Conservation (phyloP, 2,888 invertebrate species). For the Brachypalpus laphriformis region DNA sequence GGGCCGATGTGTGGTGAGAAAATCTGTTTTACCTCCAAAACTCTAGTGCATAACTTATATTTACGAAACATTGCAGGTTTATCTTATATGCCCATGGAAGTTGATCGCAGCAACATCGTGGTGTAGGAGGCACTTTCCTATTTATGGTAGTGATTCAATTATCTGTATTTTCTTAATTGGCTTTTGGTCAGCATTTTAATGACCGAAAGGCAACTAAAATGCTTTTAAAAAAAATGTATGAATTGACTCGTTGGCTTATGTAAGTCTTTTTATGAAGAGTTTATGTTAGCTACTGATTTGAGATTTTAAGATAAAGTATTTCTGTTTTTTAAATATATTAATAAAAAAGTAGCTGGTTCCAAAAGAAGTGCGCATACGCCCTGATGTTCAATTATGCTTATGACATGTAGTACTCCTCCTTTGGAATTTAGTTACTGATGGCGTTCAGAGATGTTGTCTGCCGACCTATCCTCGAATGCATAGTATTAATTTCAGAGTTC, state of each 20-base stretch:
- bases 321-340: not conserved
- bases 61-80: not conserved
- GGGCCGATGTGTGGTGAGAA: conserved; percentile 47
- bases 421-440: too few relatives aligned
- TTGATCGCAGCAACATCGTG: conserved; percentile 17
- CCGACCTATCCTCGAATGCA: too few relatives aligned
- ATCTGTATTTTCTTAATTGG: not conserved
- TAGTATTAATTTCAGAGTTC: too few relatives aligned
- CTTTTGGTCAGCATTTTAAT: conserved; percentile 11
- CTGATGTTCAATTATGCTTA: not conserved
- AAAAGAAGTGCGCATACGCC: not conserved
- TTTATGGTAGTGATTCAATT: conserved; percentile 19
- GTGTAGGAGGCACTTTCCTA: conserved; percentile 8
- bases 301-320: not conserved
- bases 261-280: not conserved
- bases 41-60: conserved; percentile 1
- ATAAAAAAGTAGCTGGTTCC: not conserved
- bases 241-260: not conserved
- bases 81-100: not conserved
- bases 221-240: not conserved
- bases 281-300: not conserved
- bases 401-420: too few relatives aligned
- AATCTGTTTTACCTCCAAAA: conserved; percentile 25
- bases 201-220: conserved; percentile 4
- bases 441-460: too few relatives aligned